These are phyloP conservation scores for Alentia gelatinosa DNA, from an alignment of 2,888 invertebrate species.

Conservation along the genomic window DNA sequence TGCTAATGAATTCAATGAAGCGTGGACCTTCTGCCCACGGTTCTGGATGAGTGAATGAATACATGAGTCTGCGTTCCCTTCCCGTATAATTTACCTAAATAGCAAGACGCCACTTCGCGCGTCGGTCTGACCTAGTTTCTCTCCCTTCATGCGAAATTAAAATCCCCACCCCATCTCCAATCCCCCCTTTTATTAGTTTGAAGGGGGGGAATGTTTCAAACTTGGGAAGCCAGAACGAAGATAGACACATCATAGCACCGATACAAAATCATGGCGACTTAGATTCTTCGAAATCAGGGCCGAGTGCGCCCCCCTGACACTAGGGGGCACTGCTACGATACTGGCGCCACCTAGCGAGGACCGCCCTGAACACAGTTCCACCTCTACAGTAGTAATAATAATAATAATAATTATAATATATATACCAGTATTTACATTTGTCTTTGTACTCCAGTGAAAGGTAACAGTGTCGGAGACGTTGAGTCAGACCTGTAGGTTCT, in stretches of 20 bases:
- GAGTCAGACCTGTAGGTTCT: background rate
- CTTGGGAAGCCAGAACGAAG: conserved; percentile 12
- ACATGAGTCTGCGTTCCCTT: background rate
- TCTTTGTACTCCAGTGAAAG: background rate
- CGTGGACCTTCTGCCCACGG: background rate
- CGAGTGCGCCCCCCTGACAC: too few relatives aligned
- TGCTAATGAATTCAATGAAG: background rate
- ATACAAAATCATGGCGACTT: conserved; percentile 36
- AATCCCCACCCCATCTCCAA: background rate
- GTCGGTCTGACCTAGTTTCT: background rate
- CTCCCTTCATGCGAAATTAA: background rate
- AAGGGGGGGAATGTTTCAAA: background rate
- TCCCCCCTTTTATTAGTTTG: too few relatives aligned
- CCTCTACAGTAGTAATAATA: too few relatives aligned
- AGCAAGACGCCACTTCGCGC: background rate
- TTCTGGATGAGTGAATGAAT: background rate
- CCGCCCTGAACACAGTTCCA: background rate
- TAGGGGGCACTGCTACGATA: background rate
- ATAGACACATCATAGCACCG: conserved; percentile 42
- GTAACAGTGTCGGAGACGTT: background rate
- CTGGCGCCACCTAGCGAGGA: background rate
- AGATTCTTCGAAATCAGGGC: conserved; percentile 24
- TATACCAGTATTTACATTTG: background rate
- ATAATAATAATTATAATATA: too few relatives aligned
- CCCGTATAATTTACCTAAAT: background rate